Base-by-base conservation (phyloP, 2,888 invertebrate species). In the Heliconius ismenius region DNA sequence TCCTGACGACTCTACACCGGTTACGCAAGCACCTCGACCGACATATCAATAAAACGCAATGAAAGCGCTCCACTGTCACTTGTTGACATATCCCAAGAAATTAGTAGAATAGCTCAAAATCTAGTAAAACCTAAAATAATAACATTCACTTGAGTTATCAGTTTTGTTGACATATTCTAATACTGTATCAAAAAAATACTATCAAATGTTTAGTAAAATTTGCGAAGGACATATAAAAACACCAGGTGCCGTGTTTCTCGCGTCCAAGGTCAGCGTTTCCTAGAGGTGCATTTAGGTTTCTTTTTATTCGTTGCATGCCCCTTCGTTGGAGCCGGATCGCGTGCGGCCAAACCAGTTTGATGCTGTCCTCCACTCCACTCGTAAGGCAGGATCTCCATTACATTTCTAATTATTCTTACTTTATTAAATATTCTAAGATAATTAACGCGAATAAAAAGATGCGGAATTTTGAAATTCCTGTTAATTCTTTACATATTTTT, bases 211-310 rank as follows among this genome's bases (percentile, higher is more conserved):
- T 89, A 90, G 87, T 92, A 92, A 89, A 91, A 89, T 89, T 91
- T 90, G 89, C 85, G 88, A 92, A 92, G 91, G 90, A 89, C 90
- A 91, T 85, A 91, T 89, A 93, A 94, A 92, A 92, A 93, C 93
- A 89, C 93, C 93, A 94, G 93, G 92, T 94, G 94, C 92, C 91
- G 84, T 87, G 91, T 89, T 91, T 90, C 89, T 90, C 90, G 91
- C 87, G 89, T 89, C 87, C 93, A 94, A 94, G 94, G 93, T 90
- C 90, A 92, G 91, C 89, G 87, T 91, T 93, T 93, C 93, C 93
- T 94, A 93, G 93, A 92, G 93, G 89, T 93, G 93, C 93, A 92
- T 92, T 90, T 93, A 90, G 91, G 90, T 90, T 90, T 92, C 88
- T 92, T 94, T 93, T 94, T 94, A 91, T 91, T 93, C 86, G 88